phyloP scores from a whole-genome alignment of 2,797 vertebrate genomes.

The Varecia variegata region DNA sequence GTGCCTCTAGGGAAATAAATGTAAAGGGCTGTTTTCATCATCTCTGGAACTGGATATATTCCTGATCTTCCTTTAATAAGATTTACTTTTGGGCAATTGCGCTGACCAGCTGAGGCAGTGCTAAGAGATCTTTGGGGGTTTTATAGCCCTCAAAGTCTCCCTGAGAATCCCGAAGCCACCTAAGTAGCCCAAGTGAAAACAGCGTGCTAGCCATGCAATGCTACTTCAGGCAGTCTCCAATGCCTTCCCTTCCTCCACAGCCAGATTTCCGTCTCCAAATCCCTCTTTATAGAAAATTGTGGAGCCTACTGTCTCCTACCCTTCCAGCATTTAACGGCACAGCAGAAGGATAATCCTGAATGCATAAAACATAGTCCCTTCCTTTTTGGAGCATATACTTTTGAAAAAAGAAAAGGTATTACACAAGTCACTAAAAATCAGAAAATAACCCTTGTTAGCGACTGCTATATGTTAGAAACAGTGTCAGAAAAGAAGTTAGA shows the following conservation, averaged over 20 bases:
- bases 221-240: background rate
- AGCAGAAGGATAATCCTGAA: background rate
- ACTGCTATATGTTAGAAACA: background rate
- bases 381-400: background rate
- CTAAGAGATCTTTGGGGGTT: background rate
- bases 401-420: background rate
- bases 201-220: background rate
- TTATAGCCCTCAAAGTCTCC: background rate
- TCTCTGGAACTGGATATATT: background rate
- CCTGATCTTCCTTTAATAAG: background rate
- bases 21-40: background rate
- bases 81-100: background rate
- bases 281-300: background rate
- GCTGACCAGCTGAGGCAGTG: background rate
- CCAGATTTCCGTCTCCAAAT: background rate
- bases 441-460: background rate
- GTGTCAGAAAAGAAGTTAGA: background rate
- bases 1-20: background rate
- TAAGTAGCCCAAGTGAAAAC: background rate
- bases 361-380: background rate
- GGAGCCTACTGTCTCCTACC: background rate
- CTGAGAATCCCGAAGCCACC: background rate
- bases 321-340: background rate
- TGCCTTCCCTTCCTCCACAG: background rate
- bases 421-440: background rate